These are phyloP conservation scores for Microcaecilia unicolor DNA, from an alignment of 2,797 vertebrate genomes.

Conservation along the genomic window DNA sequence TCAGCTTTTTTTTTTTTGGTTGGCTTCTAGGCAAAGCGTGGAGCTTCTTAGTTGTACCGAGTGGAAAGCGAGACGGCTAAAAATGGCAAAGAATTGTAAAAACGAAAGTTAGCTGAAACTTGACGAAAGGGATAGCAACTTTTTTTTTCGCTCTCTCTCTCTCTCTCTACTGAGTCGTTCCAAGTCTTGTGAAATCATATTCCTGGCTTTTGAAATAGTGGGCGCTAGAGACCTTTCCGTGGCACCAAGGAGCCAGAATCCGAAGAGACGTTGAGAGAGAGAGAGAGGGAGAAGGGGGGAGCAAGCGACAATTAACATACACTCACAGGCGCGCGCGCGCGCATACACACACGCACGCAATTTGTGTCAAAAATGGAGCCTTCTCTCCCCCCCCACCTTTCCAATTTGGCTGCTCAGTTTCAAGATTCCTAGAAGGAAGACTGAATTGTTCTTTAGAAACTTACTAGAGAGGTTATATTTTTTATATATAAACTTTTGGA, in stretches of 20 bases:
- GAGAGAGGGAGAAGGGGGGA: constrained; percentile 16
- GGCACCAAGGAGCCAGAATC: constrained; percentile 43
- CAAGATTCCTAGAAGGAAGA: constrained; percentile 24
- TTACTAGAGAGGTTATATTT: background rate
- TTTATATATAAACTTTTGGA: constrained; percentile 42
- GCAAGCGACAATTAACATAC: constrained; percentile 21
- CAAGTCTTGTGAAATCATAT: constrained; percentile 82
- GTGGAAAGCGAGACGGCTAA: background rate
- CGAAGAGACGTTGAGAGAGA: constrained; percentile 32
- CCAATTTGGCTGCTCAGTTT: constrained; percentile 13
- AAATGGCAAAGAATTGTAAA: constrained; percentile 18
- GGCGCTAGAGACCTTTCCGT: constrained; percentile 85
- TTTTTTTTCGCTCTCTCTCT: constrained; percentile 56
- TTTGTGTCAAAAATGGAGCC: constrained; percentile 45
- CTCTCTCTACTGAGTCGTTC: constrained; percentile 58
- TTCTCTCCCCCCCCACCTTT: no score
- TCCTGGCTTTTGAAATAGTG: constrained; percentile 86
- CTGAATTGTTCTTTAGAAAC: constrained; percentile 14
- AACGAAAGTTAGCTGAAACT: constrained; percentile 77
- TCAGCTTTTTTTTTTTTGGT: no score
- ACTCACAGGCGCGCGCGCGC: no score
- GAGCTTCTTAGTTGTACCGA: background rate
- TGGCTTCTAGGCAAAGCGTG: no score
- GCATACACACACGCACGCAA: no score
- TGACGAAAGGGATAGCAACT: constrained; percentile 76